These are phyloP conservation scores for Drosophila pullipes DNA, from an alignment of 2,888 invertebrate species.

Conservation along the genomic window DNA sequence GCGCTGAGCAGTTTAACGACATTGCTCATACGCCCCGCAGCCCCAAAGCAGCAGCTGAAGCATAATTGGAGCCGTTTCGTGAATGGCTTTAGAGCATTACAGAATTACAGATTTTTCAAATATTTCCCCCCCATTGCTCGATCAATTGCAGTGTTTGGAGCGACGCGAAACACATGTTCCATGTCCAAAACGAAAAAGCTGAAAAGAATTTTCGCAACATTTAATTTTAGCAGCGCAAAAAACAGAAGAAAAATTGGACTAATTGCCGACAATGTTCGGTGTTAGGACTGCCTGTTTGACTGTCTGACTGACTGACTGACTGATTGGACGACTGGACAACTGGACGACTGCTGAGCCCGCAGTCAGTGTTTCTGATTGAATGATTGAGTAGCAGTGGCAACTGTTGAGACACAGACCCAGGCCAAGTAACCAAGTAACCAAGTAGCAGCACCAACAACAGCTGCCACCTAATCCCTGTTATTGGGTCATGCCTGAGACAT, in stretches of 20 bases:
- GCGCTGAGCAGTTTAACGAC: constrained; percentile 60
- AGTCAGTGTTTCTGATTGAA: constrained; percentile 66
- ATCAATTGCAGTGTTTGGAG: constrained; percentile 29
- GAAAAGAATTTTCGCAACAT: constrained; percentile 79
- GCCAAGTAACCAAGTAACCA: constrained; percentile 5
- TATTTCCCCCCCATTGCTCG: constrained; percentile 47
- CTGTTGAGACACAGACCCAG: constrained; percentile 47
- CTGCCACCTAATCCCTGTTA: constrained; percentile 76
- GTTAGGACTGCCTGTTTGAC: constrained; percentile 28
- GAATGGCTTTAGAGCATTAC: constrained; percentile 62
- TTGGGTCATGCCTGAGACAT: constrained; percentile 71
- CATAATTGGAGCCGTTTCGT: constrained; percentile 70
- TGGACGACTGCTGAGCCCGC: constrained; percentile 42
- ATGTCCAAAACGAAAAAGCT: constrained; percentile 48
- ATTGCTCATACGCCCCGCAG: constrained; percentile 70
- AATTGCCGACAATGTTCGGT: constrained; percentile 74
- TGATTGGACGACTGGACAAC: constrained; percentile 36
- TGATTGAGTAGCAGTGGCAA: constrained; percentile 76
- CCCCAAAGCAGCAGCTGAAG: constrained; percentile 31
- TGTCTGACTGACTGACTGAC: constrained; percentile 43
- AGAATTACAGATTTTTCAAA: constrained; percentile 78
- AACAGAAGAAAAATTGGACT: constrained; percentile 72
- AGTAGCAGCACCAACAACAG: constrained; percentile 29
- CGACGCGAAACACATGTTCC: constrained; percentile 65
- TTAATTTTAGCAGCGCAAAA: constrained; percentile 75